Conservation (phyloP, 2,113 vertebrate species). For the Procavia capensis region DNA sequence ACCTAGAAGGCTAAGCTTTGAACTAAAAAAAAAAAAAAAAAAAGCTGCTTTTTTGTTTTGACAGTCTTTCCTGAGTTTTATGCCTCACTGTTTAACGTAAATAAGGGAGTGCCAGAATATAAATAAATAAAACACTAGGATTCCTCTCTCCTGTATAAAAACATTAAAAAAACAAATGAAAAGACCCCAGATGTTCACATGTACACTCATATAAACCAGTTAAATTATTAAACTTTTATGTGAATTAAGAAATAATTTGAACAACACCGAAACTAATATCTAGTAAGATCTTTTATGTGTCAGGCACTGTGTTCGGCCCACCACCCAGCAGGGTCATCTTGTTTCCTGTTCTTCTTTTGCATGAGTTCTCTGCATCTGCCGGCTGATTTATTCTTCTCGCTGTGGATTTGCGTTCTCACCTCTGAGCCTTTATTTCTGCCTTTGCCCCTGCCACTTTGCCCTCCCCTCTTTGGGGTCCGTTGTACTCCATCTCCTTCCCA, state of each 20-base stretch:
- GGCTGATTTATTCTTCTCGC: neutral
- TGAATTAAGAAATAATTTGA: slow-evolving; percentile 1
- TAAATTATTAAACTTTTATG: neutral
- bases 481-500: neutral
- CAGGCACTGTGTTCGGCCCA: neutral
- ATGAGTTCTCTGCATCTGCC: neutral
- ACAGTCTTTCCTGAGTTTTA: slow-evolving; percentile 45
- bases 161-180: too few relatives aligned
- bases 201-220: neutral
- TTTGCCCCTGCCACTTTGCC: neutral
- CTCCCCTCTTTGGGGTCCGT: neutral
- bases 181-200: neutral
- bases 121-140: slow-evolving; percentile 22
- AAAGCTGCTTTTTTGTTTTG: slow-evolving; percentile 25
- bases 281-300: neutral
- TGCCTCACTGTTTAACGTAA: slow-evolving; percentile 26
- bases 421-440: neutral
- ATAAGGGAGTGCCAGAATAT: neutral
- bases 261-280: neutral
- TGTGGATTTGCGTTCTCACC: neutral
- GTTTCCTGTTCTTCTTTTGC: neutral
- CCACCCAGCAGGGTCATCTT: neutral
- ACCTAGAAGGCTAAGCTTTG: slow-evolving; percentile 55
- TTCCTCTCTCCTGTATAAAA: neutral
- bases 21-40: slow-evolving; percentile 60